Evolutionary conservation across 2,888 invertebrate genomes (phyloP).

Genomic region (Scotopteryx bipunctaria): DNA sequence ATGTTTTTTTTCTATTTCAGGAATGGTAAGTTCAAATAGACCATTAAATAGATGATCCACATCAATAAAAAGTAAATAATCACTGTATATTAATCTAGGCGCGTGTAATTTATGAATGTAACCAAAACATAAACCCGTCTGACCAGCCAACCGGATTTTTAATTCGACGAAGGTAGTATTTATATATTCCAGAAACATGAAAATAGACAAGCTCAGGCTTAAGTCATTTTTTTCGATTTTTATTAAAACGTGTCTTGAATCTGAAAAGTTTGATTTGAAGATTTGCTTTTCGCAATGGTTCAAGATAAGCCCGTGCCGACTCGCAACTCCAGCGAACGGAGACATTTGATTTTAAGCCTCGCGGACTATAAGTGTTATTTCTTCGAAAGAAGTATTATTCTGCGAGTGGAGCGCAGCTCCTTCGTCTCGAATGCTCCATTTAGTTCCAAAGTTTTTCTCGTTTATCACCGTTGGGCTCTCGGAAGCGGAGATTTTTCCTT

Average conservation of each 20-base stretch:
- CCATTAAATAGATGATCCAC: not conserved
- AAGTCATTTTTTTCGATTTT: not conserved
- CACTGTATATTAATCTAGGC: too few species aligned
- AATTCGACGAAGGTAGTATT: too few species aligned
- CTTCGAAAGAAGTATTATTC: constrained; percentile 82
- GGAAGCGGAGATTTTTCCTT: constrained; percentile 83
- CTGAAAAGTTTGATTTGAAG: constrained; percentile 32
- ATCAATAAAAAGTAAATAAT: not conserved
- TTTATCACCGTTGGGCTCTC: constrained; percentile 83
- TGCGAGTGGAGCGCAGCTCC: constrained; percentile 78
- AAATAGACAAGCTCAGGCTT: not conserved
- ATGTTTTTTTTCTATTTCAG: constrained; percentile 6
- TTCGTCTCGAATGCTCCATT: constrained; percentile 83
- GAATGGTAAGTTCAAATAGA: constrained; percentile 2
- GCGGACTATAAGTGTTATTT: constrained; percentile 83
- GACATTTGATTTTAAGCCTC: constrained; percentile 83
- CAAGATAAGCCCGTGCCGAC: constrained; percentile 61
- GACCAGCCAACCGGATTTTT: too few species aligned
- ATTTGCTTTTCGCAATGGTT: constrained; percentile 54
- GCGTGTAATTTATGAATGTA: too few species aligned
- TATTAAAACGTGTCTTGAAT: constrained; percentile 15
- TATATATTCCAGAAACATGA: too few species aligned
- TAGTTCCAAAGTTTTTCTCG: constrained; percentile 84
- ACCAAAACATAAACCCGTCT: too few species aligned
- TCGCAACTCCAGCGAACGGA: constrained; percentile 69